These are phyloP conservation scores for Campoletis sonorensis DNA, from an alignment of 1,140 invertebrate genomes.

Conservation along the genomic window DNA sequence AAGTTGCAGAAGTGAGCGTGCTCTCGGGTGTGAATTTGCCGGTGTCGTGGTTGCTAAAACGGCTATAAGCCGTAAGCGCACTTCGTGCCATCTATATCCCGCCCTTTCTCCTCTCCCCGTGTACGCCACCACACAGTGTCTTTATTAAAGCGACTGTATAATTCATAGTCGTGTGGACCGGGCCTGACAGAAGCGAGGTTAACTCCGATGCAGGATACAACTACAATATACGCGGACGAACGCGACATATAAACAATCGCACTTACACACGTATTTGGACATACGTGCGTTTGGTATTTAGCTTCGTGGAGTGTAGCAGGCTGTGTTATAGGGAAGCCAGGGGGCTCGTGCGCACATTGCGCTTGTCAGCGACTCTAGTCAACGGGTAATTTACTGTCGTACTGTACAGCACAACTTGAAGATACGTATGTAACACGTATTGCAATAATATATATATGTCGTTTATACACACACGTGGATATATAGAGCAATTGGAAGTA, in stretches of 20 bases:
- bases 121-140: slow-evolving; percentile 21
- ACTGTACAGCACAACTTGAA: slow-evolving; percentile 37
- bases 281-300: slow-evolving; percentile 5
- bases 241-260: slow-evolving; percentile 34
- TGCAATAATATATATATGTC: slow-evolving; percentile 13
- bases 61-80: neutral
- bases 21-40: neutral
- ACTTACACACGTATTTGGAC: slow-evolving; percentile 20
- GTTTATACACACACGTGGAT: neutral
- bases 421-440: slow-evolving; percentile 41
- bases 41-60: neutral
- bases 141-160: slow-evolving; percentile 53
- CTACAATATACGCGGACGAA: neutral
- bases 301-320: slow-evolving; percentile 10
- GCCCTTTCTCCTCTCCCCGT: neutral
- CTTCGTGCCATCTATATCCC: neutral
- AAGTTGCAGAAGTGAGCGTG: neutral
- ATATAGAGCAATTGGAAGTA: neutral
- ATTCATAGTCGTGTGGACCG: slow-evolving; percentile 48
- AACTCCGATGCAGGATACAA: slow-evolving; percentile 29
- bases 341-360: slow-evolving; percentile 47
- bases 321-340: slow-evolving; percentile 43
- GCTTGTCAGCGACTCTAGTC: slow-evolving; percentile 49
- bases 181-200: slow-evolving; percentile 43
- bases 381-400: slow-evolving; percentile 50